Conservation (phyloP, 2,113 vertebrate species). For the Smithornis capensis region DNA sequence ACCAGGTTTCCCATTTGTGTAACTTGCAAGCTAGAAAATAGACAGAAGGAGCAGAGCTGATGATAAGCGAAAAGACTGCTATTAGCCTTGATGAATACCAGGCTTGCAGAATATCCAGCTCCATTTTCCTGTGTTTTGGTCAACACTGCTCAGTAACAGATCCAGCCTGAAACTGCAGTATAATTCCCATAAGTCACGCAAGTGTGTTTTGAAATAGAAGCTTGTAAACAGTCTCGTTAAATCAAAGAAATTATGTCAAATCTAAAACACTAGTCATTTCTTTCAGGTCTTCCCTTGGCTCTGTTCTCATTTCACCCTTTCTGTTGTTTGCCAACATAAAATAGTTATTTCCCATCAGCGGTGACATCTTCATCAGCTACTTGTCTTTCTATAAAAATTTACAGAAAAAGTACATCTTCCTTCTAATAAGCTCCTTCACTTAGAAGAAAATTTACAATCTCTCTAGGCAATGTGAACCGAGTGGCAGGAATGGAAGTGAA, state of each 20-base stretch:
- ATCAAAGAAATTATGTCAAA: neutral
- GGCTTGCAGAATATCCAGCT: neutral
- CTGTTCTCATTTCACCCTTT: neutral
- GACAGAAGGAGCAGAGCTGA: neutral
- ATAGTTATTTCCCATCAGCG: neutral
- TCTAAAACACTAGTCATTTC: neutral
- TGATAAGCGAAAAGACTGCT: neutral
- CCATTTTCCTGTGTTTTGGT: neutral
- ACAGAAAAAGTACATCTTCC: neutral
- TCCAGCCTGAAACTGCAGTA: neutral
- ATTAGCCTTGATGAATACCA: neutral
- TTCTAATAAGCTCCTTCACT: neutral
- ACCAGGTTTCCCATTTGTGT: neutral
- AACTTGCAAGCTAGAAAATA: neutral
- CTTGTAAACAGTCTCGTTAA: neutral
- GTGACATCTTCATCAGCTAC: slow-evolving; percentile 21
- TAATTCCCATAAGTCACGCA: neutral
- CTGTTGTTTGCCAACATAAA: neutral
- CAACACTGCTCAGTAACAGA: neutral
- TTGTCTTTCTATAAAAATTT: neutral
- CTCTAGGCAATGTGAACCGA: neutral
- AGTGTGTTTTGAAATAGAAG: neutral
- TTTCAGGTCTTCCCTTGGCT: neutral
- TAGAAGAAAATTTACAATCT: neutral
- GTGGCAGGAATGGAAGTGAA: neutral